Evolutionary conservation across 2,797 vertebrate genomes (phyloP).

Genomic region (Coreius guichenoti): DNA sequence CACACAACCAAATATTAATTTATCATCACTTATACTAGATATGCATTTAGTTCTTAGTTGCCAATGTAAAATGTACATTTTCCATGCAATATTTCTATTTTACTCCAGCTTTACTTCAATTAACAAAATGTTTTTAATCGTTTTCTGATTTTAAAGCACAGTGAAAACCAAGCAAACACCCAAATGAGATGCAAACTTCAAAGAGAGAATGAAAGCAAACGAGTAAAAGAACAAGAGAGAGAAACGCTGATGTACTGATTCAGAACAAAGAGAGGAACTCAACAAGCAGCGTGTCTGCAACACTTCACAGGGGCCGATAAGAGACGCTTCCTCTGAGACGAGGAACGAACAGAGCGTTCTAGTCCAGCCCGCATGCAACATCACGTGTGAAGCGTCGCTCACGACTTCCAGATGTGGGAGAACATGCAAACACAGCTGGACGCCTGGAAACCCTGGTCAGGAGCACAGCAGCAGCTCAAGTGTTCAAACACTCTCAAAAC

Average conservation of each 20-base stretch:
- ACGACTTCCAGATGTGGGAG: constrained; percentile 29
- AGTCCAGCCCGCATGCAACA: neutral
- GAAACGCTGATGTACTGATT: neutral
- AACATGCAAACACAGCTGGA: constrained; percentile 19
- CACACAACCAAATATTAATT: neutral
- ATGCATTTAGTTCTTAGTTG: neutral
- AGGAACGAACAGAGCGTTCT: neutral
- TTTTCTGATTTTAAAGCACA: neutral
- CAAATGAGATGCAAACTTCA: neutral
- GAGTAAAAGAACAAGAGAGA: neutral
- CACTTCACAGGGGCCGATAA: neutral
- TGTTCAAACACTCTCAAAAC: neutral
- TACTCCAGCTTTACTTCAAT: no score
- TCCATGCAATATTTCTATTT: no score
- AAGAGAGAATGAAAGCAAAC: neutral
- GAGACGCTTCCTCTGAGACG: neutral
- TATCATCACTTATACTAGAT: neutral
- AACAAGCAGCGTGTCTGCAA: neutral
- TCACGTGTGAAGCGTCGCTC: neutral
- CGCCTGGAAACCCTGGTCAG: neutral
- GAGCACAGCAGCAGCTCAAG: neutral
- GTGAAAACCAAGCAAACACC: neutral
- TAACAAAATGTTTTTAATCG: no score
- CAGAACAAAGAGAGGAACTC: neutral
- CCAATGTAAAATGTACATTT: no score